Evolutionary conservation across 2,113 vertebrate genomes (phyloP), one percentile per base, ranked within the genome.

Genomic region (Excalfactoria chinensis): DNA sequence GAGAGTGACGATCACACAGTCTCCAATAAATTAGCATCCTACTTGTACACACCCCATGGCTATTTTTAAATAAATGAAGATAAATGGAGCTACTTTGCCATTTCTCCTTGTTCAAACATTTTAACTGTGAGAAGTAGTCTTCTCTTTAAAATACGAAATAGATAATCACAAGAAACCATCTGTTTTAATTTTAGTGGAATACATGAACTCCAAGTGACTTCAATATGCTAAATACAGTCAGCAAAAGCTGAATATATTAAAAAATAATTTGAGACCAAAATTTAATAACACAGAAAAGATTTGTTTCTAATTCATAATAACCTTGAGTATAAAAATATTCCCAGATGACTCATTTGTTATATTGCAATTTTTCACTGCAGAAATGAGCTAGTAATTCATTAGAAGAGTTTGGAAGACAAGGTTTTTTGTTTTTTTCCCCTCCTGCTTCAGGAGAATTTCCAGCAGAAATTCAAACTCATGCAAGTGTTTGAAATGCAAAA

Each of bases 301-400:
- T 90, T 86, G 76, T 93, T 95, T 94, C 87, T 94, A 68, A 88
- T 40, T 64, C 73, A 75, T 86, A 62, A 40, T 49, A 96, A 69
- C 88, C 88, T 94, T 85, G 58, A 51, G 40, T 69, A 96, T 80
- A 94, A 96, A 95, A 93, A 94, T 94, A 95, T 88, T 95, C 94
- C 84, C 76, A 96, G 90, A 94, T 95, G 89, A 96, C 79, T 95
- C 79, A 78, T 71, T 94, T 93, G 85, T 85, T 92, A 78, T 74
- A 94, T 37, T 93, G 88, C 81, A 88, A 44, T 97, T 93, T 62
- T 90, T 79, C 60, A 79, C 63, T 60, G 81, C 41, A 92, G 68
- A 93, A 94, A 79, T n/a, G 25, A 95, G 72, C 70, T 70, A 89
- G 30, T 75, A 44, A 58, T 75, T 92, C 60, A 86, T 93, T 79